Percentiles rank a stretch among this genome's conserved stretches.
Evolutionary conservation across 2,888 invertebrate genomes (phyloP).

Genomic region (Rapana venosa): DNA sequence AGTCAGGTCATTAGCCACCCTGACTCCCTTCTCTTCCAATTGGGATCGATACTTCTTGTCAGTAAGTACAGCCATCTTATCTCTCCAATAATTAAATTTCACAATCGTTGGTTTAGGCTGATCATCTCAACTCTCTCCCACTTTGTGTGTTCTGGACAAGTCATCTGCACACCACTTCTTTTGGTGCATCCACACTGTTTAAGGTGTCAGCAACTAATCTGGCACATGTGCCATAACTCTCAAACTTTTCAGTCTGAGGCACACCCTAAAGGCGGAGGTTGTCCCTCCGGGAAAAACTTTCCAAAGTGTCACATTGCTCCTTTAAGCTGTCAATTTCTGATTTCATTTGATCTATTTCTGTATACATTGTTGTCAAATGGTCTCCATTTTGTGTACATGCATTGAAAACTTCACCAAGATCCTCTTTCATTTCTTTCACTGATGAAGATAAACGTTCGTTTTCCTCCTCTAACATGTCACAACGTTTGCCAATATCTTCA

Average conservation of each 20-base stretch:
- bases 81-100: not conserved
- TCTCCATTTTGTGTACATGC: not conserved
- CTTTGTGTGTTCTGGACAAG: not conserved
- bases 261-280: slow-evolving; percentile 3
- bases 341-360: not conserved
- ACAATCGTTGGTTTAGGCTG: not conserved
- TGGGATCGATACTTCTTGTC: not conserved
- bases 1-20: not conserved
- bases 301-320: not conserved
- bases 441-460: not conserved
- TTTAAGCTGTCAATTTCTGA: not conserved
- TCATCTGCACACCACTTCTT: not conserved
- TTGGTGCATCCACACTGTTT: not conserved
- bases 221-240: not conserved
- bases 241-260: not conserved
- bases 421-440: not conserved
- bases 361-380: not conserved
- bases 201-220: not conserved
- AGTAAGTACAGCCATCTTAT: not conserved
- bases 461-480: slow-evolving; percentile 12
- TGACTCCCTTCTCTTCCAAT: not conserved
- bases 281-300: not conserved
- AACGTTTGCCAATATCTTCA: not conserved
- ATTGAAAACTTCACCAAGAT: not conserved
- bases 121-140: not conserved